These are phyloP conservation scores for Leptoteleia sp. DNA, from an alignment of 1,140 invertebrate species.

Conservation along the genomic window DNA sequence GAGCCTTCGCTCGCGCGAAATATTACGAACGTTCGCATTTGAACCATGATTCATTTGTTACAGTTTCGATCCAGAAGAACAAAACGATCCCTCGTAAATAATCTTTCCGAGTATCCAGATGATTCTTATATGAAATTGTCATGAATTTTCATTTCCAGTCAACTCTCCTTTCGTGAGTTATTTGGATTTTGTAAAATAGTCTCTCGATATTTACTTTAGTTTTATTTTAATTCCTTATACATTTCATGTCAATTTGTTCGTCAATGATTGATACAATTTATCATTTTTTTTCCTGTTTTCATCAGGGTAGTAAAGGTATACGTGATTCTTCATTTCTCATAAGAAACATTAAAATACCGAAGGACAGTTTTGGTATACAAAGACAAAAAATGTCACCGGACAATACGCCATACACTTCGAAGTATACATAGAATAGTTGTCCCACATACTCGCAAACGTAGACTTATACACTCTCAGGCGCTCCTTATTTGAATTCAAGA, in stretches of 20 bases:
- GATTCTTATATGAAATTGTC: slow-evolving; percentile 21
- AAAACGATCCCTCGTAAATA: slow-evolving; percentile 49
- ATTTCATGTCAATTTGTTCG: too few relatives aligned
- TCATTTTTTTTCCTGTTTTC: not conserved
- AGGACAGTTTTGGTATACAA: slow-evolving; percentile 5
- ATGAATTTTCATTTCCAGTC: too few relatives aligned
- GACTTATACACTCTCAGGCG: slow-evolving; percentile 50
- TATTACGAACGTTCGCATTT: slow-evolving; percentile 70
- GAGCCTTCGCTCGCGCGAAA: slow-evolving; percentile 76
- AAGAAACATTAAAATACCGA: not conserved
- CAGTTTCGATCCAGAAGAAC: slow-evolving; percentile 40
- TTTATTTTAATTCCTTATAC: not conserved
- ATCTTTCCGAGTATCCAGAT: slow-evolving; percentile 28
- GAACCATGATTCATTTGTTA: slow-evolving; percentile 38
- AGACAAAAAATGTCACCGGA: slow-evolving; percentile 28
- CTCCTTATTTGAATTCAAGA: slow-evolving; percentile 71
- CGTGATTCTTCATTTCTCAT: not conserved
- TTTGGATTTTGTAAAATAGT: slow-evolving; percentile 15
- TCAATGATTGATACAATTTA: too few relatives aligned
- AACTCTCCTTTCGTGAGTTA: not conserved
- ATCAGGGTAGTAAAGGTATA: too few relatives aligned
- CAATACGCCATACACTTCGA: slow-evolving; percentile 44
- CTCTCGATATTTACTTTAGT: not conserved
- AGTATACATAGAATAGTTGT: slow-evolving; percentile 47
- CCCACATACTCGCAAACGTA: slow-evolving; percentile 51